phyloP scores from a whole-genome alignment of 2,888 invertebrate genomes.

The Apeira syringaria region DNA sequence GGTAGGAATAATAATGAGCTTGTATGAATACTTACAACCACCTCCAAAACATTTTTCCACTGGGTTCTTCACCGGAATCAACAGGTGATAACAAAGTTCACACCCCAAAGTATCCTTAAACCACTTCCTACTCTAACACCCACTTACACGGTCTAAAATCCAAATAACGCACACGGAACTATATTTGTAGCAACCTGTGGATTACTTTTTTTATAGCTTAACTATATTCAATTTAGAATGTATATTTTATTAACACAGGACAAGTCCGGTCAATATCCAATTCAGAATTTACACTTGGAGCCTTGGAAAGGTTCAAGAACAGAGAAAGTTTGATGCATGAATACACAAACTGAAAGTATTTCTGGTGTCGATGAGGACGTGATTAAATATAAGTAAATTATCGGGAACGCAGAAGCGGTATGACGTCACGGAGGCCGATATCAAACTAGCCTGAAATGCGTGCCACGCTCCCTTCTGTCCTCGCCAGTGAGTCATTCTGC shows the following conservation, averaged over 20 bases:
- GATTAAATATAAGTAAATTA: constrained; percentile 48
- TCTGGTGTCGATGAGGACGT: constrained; percentile 15
- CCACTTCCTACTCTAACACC: constrained; percentile 62
- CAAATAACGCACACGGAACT: constrained; percentile 46
- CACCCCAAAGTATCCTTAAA: constrained; percentile 52
- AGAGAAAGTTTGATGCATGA: not conserved
- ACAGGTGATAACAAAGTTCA: constrained; percentile 75
- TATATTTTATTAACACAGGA: too few relatives aligned
- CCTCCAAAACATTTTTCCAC: constrained; percentile 71
- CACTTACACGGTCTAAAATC: constrained; percentile 59
- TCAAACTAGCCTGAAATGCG: constrained; percentile 80
- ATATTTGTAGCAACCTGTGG: constrained; percentile 66
- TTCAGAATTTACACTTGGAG: constrained; percentile 5
- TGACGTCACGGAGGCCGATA: constrained; percentile 77
- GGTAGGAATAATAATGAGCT: too few relatives aligned
- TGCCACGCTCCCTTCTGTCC: constrained; percentile 73
- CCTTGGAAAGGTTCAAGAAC: not conserved
- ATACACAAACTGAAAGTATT: not conserved
- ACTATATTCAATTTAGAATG: too few relatives aligned
- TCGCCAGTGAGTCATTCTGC: constrained; percentile 68
- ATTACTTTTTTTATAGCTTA: constrained; percentile 39
- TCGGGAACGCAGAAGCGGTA: constrained; percentile 54
- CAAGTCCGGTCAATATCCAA: constrained; percentile 5
- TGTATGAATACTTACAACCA: constrained; percentile 70
- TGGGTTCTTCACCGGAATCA: constrained; percentile 62